phyloP scores from a whole-genome alignment of 2,888 invertebrate genomes.

The Ditylenchus weischeri region DNA sequence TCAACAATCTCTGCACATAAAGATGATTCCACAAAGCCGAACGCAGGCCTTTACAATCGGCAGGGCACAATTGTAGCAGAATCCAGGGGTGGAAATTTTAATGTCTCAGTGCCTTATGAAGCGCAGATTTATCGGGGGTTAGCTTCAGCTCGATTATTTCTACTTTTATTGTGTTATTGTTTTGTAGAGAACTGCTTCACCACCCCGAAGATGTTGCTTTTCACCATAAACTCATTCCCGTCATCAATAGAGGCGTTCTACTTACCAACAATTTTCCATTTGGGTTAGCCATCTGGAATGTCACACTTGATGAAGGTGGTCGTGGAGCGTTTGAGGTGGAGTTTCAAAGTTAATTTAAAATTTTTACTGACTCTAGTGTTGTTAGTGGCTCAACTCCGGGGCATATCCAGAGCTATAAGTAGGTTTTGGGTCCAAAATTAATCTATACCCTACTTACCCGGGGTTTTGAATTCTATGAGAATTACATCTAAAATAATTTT shows the following conservation, averaged over 20 bases:
- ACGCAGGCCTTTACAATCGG: conserved; percentile 15
- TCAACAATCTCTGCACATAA: conserved; percentile 23
- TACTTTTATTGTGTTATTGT: not conserved
- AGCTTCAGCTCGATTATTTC: too few species aligned
- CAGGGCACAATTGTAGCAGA: conserved; percentile 61
- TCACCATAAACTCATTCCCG: conserved; percentile 53
- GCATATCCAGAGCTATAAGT: too few species aligned
- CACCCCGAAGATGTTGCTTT: conserved; percentile 61
- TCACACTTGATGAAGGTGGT: conserved; percentile 68
- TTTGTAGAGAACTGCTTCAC: conserved; percentile 61
- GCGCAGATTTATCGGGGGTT: conserved; percentile 63
- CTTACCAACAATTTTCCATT: conserved; percentile 74
- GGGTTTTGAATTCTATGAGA: too few species aligned
- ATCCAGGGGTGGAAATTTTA: conserved; percentile 62
- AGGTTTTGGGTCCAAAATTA: too few species aligned
- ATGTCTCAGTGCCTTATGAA: conserved; percentile 70
- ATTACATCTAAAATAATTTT: too few species aligned
- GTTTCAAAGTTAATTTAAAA: too few species aligned
- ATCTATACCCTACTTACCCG: too few species aligned
- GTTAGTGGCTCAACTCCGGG: too few species aligned
- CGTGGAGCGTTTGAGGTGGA: conserved; percentile 42
- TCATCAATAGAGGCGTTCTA: conserved; percentile 64
- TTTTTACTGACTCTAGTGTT: not conserved
- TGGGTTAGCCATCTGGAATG: conserved; percentile 73
- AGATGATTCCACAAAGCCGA: conserved; percentile 6